Conservation (phyloP, 2,113 vertebrate species). For the Nicator chloris region DNA sequence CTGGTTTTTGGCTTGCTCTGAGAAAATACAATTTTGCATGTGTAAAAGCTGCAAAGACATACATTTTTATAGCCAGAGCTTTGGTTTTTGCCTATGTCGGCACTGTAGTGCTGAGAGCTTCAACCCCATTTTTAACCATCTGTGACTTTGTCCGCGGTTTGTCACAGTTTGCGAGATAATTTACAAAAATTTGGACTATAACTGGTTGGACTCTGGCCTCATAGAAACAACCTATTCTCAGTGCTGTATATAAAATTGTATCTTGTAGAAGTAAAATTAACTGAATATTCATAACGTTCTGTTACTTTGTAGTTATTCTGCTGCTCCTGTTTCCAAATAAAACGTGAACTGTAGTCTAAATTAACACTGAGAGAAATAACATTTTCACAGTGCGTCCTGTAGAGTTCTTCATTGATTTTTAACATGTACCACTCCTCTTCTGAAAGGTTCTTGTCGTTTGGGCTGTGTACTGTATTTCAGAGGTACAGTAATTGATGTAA, state of each 20-base stretch:
- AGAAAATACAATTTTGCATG: neutral
- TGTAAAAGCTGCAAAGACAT: neutral
- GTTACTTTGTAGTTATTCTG: constrained; percentile 69
- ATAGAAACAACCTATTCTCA: constrained; percentile 66
- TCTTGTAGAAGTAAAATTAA: constrained; percentile 70
- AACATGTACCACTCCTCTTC: neutral
- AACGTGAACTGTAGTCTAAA: constrained; percentile 68
- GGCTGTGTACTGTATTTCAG: neutral
- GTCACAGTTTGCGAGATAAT: constrained; percentile 52
- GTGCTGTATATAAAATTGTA: constrained; percentile 60
- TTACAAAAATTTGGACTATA: constrained; percentile 50
- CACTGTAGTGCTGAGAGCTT: constrained; percentile 7
- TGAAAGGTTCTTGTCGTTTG: constrained; percentile 7
- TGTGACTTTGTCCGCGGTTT: constrained; percentile 35
- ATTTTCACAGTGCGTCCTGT: constrained; percentile 57
- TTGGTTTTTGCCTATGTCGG: neutral
- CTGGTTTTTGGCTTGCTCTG: constrained; percentile 26
- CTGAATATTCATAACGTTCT: constrained; percentile 81
- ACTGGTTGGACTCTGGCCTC: constrained; percentile 61
- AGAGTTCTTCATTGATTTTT: constrained; percentile 48
- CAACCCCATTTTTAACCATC: constrained; percentile 52
- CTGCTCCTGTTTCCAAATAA: constrained; percentile 67
- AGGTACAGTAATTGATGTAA: constrained; percentile 15
- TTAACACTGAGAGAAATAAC: constrained; percentile 55
- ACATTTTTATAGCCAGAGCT: neutral